Percentiles rank a stretch among this genome's conserved stretches.
Conservation (phyloP, 2,888 invertebrate genomes). For the Drosophila rellima region DNA sequence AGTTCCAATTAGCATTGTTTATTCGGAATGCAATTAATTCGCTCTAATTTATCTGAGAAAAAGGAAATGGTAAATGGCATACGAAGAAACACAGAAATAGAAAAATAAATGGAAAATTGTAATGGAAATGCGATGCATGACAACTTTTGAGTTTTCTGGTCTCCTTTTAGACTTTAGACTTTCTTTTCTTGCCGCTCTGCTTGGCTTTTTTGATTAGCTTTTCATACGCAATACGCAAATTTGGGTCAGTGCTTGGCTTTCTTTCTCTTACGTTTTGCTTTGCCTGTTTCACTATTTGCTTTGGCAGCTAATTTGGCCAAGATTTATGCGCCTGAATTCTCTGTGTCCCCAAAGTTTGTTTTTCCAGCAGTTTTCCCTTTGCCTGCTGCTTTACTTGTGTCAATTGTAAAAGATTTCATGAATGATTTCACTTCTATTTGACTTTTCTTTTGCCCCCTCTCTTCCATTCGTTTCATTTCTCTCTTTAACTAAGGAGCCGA, state of each 20-base stretch:
- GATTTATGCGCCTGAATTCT: constrained; percentile 53
- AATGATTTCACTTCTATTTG: constrained; percentile 79
- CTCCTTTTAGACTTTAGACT: background rate
- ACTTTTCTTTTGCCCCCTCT: constrained; percentile 51
- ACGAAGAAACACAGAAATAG: constrained; percentile 7
- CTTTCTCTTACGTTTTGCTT: background rate
- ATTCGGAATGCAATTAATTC: constrained; percentile 79
- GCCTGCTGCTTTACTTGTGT: constrained; percentile 32
- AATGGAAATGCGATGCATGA: constrained; percentile 42
- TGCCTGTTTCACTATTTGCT: constrained; percentile 13
- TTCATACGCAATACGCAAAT: constrained; percentile 58
- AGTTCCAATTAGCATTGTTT: constrained; percentile 79
- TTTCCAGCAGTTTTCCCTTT: constrained; percentile 10
- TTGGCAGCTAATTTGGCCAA: constrained; percentile 41
- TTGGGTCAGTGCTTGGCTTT: constrained; percentile 48
- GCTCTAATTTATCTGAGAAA: constrained; percentile 75
- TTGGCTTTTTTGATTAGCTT: constrained; percentile 59
- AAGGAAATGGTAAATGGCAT: constrained; percentile 27
- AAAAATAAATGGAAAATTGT: constrained; percentile 10
- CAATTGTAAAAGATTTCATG: constrained; percentile 79
- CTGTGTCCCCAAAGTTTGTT: constrained; percentile 35
- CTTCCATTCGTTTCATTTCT: constrained; percentile 1
- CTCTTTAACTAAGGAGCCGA: constrained; percentile 9
- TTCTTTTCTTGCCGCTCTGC: constrained; percentile 41
- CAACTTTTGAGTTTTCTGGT: constrained; percentile 41